These are phyloP conservation scores for Eristalis tenax DNA, from an alignment of 2,888 invertebrate species.

Conservation along the genomic window DNA sequence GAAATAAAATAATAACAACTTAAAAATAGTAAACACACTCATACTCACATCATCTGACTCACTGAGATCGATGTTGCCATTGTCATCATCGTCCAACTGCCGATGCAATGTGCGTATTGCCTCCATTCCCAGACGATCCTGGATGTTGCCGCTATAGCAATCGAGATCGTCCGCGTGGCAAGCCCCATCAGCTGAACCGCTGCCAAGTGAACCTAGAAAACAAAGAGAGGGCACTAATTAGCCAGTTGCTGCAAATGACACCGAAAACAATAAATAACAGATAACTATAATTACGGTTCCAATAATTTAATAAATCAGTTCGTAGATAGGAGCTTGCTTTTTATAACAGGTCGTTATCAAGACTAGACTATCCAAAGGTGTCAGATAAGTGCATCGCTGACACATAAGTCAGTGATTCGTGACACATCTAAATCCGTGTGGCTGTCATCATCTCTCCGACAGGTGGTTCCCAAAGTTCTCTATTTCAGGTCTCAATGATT, in stretches of 20 bases:
- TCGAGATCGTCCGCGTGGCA: constrained; percentile 86
- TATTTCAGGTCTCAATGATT: neutral
- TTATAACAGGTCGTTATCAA: constrained; percentile 33
- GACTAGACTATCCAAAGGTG: neutral
- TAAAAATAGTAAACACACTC: constrained; percentile 39
- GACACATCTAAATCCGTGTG: neutral
- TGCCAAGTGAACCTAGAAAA: constrained; percentile 76
- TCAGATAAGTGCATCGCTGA: neutral
- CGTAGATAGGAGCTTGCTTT: constrained; percentile 7
- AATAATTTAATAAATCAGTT: constrained; percentile 43
- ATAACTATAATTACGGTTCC: constrained; percentile 21
- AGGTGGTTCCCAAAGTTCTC: neutral
- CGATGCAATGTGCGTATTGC: constrained; percentile 96
- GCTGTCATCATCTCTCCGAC: neutral
- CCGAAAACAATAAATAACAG: constrained; percentile 23
- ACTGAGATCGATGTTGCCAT: constrained; percentile 97
- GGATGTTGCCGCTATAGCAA: constrained; percentile 86
- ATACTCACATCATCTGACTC: constrained; percentile 97
- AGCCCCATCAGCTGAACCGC: constrained; percentile 78
- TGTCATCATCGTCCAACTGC: constrained; percentile 98
- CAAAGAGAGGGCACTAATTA: constrained; percentile 25
- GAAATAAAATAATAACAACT: constrained; percentile 76
- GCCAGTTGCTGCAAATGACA: constrained; percentile 13
- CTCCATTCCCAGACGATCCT: constrained; percentile 93
- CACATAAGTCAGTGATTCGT: neutral